phyloP scores from a whole-genome alignment of 2,113 vertebrate species.

The Uropsilus gracilis region DNA sequence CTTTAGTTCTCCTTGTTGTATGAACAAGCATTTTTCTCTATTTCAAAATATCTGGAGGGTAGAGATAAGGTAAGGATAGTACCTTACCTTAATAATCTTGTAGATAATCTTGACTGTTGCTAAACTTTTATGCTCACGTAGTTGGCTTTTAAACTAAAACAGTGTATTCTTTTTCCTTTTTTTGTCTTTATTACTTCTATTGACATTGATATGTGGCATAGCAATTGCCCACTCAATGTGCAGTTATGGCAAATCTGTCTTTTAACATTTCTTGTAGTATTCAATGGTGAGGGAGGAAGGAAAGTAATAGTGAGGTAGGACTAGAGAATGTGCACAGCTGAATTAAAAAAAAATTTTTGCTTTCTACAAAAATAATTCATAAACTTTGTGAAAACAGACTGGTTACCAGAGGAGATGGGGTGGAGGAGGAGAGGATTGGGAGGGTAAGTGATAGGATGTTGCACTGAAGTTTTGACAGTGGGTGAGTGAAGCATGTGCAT shows the following conservation, averaged over 20 bases:
- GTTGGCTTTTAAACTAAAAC: neutral
- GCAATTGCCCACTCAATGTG: neutral
- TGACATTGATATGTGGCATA: neutral
- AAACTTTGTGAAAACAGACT: no score
- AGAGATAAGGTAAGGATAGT: neutral
- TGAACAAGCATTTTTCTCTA: neutral
- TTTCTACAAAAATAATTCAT: neutral
- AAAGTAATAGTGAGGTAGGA: neutral
- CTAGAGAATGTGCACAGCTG: neutral
- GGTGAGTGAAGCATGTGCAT: no score
- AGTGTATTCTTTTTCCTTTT: neutral
- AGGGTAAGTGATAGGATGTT: no score
- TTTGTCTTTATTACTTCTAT: neutral
- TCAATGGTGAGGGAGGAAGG: neutral
- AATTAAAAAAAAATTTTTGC: neutral
- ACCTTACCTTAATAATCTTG: neutral
- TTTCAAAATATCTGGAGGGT: neutral
- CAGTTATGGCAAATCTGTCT: neutral
- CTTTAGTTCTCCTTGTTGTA: neutral
- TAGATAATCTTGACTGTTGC: no score
- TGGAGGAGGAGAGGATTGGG: no score
- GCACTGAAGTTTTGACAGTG: no score
- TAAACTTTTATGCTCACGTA: neutral
- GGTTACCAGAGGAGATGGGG: no score
- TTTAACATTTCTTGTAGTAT: neutral